These are phyloP conservation scores for Pseudococcus viburni DNA, from an alignment of 2,888 invertebrate species.

Conservation along the genomic window DNA sequence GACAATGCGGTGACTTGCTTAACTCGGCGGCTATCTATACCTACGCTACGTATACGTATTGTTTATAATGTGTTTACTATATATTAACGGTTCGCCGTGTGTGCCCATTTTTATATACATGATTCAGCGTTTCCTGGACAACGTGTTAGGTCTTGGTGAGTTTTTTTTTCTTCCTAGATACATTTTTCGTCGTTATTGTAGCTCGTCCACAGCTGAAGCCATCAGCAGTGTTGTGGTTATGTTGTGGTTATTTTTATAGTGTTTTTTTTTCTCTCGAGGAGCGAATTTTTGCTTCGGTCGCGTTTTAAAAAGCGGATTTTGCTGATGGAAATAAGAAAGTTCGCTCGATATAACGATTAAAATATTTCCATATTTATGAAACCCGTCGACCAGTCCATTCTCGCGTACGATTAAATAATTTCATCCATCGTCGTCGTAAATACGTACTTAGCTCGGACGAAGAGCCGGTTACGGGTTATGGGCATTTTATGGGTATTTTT, in stretches of 20 bases:
- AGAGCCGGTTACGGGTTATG: constrained; percentile 12
- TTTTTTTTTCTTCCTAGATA: constrained; percentile 11
- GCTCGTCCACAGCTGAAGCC: not conserved
- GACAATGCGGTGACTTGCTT: constrained; percentile 66
- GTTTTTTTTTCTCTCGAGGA: not conserved
- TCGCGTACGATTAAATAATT: constrained; percentile 25
- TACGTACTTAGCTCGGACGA: not conserved
- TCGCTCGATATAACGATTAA: constrained; percentile 42
- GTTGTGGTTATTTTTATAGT: constrained; percentile 8
- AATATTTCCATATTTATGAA: constrained; percentile 55
- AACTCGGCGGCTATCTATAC: constrained; percentile 37
- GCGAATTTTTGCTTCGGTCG: constrained; percentile 10
- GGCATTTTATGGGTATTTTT: constrained; percentile 41
- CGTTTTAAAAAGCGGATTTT: constrained; percentile 19
- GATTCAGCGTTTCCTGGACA: constrained; percentile 64
- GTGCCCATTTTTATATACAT: constrained; percentile 65
- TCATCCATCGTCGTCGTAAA: constrained; percentile 2
- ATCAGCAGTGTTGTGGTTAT: not conserved
- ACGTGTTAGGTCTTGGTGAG: constrained; percentile 58
- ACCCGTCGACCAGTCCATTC: not conserved
- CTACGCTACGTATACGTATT: not conserved
- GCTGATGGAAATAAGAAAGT: constrained; percentile 35
- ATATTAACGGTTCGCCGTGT: constrained; percentile 55
- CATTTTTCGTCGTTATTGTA: not conserved
- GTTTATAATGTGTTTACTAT: constrained; percentile 57